Evolutionary conservation across 2,888 invertebrate species (phyloP).

Genomic region (Anthophora plumipes): DNA sequence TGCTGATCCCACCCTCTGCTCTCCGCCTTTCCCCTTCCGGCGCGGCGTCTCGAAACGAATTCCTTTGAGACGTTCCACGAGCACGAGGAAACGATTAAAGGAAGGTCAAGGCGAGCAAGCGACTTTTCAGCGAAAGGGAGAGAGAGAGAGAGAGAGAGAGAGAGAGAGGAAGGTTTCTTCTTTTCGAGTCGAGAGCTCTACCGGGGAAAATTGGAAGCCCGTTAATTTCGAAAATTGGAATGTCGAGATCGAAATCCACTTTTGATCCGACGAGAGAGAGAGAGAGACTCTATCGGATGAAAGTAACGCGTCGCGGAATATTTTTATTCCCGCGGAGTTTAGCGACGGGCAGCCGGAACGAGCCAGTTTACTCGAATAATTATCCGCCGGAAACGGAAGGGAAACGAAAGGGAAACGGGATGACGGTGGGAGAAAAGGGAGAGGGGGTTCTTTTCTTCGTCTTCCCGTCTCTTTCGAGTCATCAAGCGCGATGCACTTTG

Average conservation of each 20-base stretch:
- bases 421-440: too few species aligned
- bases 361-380: slow-evolving; percentile 61
- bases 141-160: too few species aligned
- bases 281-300: too few species aligned
- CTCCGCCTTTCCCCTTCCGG: background rate
- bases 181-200: background rate
- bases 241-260: background rate
- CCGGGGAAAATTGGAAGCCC: background rate
- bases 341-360: background rate
- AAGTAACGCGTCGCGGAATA: too few species aligned
- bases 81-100: slow-evolving; percentile 10
- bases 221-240: slow-evolving; percentile 21
- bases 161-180: background rate
- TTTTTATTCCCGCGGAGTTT: background rate
- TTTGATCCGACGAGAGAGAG: background rate
- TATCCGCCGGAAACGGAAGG: slow-evolving; percentile 34
- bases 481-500: slow-evolving; percentile 65
- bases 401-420: background rate
- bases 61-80: slow-evolving; percentile 5
- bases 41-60: slow-evolving; percentile 8
- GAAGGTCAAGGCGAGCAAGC: slow-evolving; percentile 25
- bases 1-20: background rate
- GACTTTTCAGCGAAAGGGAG: background rate
- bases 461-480: slow-evolving; percentile 37
- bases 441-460: slow-evolving; percentile 3